Evolutionary conservation across 1,140 invertebrate species (phyloP).

Genomic region (Eulimnadia texana): DNA sequence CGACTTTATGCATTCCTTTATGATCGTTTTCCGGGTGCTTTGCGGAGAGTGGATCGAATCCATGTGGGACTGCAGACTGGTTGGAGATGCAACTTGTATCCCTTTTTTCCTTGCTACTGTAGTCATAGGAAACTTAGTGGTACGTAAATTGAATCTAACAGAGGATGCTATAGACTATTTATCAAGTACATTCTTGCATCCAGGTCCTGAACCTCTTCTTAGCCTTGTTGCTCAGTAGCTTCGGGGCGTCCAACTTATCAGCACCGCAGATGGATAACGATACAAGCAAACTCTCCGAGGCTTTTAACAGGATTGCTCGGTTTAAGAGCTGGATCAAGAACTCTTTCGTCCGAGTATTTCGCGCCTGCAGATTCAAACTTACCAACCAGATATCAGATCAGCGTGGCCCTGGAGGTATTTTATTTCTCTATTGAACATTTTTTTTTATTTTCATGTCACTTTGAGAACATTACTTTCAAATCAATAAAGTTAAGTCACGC

Average conservation of each 20-base stretch:
- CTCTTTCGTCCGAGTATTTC: conserved; percentile 33
- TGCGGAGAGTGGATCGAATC: conserved; percentile 97
- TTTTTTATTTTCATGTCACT: too few relatives aligned
- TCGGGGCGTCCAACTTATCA: conserved; percentile 86
- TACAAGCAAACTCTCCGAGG: conserved; percentile 96
- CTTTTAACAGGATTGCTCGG: conserved; percentile 80
- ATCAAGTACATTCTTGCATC: too few relatives aligned
- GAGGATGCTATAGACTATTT: too few relatives aligned
- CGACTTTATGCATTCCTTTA: conserved; percentile 97
- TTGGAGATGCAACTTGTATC: conserved; percentile 79
- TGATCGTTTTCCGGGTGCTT: conserved; percentile 94
- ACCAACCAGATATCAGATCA: conserved; percentile 86
- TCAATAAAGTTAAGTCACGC: too few relatives aligned
- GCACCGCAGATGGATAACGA: conserved; percentile 79
- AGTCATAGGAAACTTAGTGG: conserved; percentile 95
- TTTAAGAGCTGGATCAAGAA: conserved; percentile 79
- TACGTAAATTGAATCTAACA: conserved; percentile 43
- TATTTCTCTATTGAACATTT: too few relatives aligned
- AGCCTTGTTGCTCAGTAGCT: conserved; percentile 94
- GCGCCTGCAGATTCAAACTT: conserved; percentile 63
- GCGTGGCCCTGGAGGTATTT: conserved; percentile 70
- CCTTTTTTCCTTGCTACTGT: conserved; percentile 97
- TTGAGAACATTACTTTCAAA: too few relatives aligned
- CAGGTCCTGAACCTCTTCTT: conserved; percentile 98
- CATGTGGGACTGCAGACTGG: conserved; percentile 94